Base-by-base conservation (phyloP, 2,888 invertebrate genomes). In the Monoplex corrugatus region DNA sequence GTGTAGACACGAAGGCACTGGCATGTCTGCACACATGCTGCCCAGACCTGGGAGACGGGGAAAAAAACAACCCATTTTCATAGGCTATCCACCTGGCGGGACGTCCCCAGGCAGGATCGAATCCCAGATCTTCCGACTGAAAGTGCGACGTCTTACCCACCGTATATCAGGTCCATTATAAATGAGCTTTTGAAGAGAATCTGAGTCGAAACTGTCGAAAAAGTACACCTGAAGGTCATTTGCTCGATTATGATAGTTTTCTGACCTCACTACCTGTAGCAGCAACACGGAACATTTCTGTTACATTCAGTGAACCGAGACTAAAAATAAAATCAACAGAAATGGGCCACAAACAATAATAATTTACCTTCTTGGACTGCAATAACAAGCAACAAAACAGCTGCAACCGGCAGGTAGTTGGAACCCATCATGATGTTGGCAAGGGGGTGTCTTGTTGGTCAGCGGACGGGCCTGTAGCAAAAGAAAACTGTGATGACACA, bases 341-440 rank as follows among this genome's bases (percentile, higher is more conserved):
- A n/a, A n/a, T n/a, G 28, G 23, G 19, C 6, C 3, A n/a, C 43
- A 44, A 44, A 44, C 28, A 28, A 28, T 13, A 45, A 16, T 85
- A 86, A 72, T 5, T 86, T 87, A 87, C 87, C 87, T 80, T 87
- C 80, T 80, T 44, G 35, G 28, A 87, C 35, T 2, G 50, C 63
- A 13, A 87, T 63, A 63, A 50, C 63, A n/a, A 87, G 40, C 35
- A 87, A 57, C n/a, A 82, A n/a, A 44, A 87, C 63, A 50, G 50
- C 78, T 40, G 87, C 82, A 38, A 82, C 10, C 3, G 38, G 75
- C 75, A 87, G n/a, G 23, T 80, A 57, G 23, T 82, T 63, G 16
- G 80, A 23, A 16, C 87, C 87, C 87, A 82, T 80, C 63, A 82
- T 87, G 63, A 35, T 87, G 35, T 75, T 75, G 16, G 35, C 13